These are phyloP conservation scores for Conchocele bisecta DNA, from an alignment of 2,888 invertebrate species.

Conservation along the genomic window DNA sequence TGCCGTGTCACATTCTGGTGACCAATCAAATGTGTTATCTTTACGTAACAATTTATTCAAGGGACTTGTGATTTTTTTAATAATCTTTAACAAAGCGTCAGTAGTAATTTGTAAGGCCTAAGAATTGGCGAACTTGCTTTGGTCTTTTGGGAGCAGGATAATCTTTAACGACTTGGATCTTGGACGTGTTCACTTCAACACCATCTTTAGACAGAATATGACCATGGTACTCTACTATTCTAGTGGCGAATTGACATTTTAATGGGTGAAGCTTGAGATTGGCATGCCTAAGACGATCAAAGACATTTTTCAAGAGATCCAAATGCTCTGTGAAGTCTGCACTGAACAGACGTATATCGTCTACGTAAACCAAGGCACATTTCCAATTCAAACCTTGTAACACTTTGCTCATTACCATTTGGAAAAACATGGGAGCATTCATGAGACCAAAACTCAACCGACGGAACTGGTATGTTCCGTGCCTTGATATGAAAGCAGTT, in stretches of 20 bases:
- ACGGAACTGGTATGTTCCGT: conserved; percentile 26
- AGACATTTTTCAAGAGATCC: conserved; percentile 27
- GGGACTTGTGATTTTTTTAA: conserved; percentile 49
- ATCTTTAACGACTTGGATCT: conserved; percentile 29
- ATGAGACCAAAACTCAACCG: conserved; percentile 26
- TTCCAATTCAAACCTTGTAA: conserved; percentile 43
- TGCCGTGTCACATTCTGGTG: conserved; percentile 28
- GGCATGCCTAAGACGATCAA: conserved; percentile 34
- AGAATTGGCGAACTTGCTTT: conserved; percentile 33
- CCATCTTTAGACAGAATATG: conserved; percentile 45
- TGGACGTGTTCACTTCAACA: conserved; percentile 44
- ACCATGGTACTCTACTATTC: conserved; percentile 31
- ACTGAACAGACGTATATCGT: conserved; percentile 52
- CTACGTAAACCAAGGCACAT: conserved; percentile 54
- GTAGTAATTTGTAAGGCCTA: conserved; percentile 53
- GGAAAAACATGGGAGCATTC: conserved; percentile 33
- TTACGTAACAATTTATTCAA: conserved; percentile 44
- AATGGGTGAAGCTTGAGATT: conserved; percentile 36
- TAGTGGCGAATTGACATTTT: conserved; percentile 37
- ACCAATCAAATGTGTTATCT: conserved; percentile 48
- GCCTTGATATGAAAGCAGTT: conserved; percentile 34
- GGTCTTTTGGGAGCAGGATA: conserved; percentile 49
- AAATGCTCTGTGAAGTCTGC: conserved; percentile 28
- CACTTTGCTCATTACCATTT: conserved; percentile 20
- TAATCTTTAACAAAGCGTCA: conserved; percentile 47